These are phyloP conservation scores for Adineta ricciae DNA, from an alignment of 2,888 invertebrate species.

Conservation along the genomic window DNA sequence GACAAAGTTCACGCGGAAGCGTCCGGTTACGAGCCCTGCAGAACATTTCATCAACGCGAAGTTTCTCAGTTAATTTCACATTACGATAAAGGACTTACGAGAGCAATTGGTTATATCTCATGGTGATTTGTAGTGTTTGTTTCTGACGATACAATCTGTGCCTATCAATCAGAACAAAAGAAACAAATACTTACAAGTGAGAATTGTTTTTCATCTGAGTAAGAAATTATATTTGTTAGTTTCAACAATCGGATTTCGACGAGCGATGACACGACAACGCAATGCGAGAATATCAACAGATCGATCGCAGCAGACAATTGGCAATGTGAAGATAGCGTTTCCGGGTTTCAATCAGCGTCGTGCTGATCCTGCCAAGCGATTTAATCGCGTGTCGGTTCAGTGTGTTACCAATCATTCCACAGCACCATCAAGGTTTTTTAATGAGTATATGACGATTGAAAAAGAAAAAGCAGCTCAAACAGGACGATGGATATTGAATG, in stretches of 20 bases:
- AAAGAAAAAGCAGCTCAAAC: not conserved
- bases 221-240: not conserved
- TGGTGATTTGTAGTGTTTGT: too few species aligned
- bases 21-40: too few species aligned
- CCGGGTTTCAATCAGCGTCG: not conserved
- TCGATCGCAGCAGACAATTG: not conserved
- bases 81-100: too few species aligned
- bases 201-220: not conserved
- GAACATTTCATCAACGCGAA: too few species aligned
- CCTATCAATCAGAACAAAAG: not conserved
- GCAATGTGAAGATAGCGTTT: not conserved
- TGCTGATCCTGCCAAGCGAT: not conserved
- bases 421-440: not conserved
- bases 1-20: too few species aligned
- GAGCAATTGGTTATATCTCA: too few species aligned
- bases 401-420: not conserved
- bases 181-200: not conserved
- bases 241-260: not conserved
- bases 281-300: not conserved
- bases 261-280: not conserved
- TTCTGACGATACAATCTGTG: too few species aligned
- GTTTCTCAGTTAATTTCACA: too few species aligned
- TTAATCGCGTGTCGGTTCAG: not conserved
- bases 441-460: not conserved
- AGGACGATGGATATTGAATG: not conserved